These are phyloP conservation scores for Tetrao urogallus DNA, from an alignment of 2,113 vertebrate genomes.

Conservation along the genomic window DNA sequence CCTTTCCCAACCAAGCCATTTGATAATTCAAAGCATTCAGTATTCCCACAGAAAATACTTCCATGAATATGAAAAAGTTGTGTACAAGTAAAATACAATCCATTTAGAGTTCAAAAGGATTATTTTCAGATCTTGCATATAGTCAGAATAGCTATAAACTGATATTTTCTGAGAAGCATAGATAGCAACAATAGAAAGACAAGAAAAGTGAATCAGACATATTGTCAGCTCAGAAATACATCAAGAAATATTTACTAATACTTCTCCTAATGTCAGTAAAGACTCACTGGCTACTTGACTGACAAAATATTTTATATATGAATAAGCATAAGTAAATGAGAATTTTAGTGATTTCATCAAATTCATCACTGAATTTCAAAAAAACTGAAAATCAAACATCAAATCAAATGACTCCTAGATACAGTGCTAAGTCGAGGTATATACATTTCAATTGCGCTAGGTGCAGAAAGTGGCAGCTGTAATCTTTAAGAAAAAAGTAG, in stretches of 20 bases:
- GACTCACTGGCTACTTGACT: constrained; percentile 3
- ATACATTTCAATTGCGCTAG: not conserved
- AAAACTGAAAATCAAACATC: not conserved
- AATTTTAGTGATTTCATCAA: not conserved
- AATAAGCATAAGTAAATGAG: not conserved
- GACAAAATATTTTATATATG: constrained; percentile 22
- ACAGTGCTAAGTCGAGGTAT: not conserved
- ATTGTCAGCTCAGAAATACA: not conserved
- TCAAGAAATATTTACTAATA: constrained; percentile 56
- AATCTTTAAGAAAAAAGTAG: not conserved
- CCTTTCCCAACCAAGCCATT: too few species aligned
- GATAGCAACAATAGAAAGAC: not conserved
- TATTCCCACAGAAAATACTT: not conserved
- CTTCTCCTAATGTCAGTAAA: constrained; percentile 27
- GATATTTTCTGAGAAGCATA: not conserved
- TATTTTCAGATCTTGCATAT: not conserved
- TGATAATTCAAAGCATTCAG: too few species aligned
- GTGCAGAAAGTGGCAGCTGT: not conserved
- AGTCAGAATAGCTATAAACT: not conserved
- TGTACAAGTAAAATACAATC: not conserved
- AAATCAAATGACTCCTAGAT: not conserved
- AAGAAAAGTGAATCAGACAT: not conserved
- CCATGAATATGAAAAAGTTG: not conserved
- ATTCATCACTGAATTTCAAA: not conserved
- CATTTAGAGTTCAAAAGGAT: not conserved